These are phyloP conservation scores for Megalops atlanticus DNA, from an alignment of 2,113 vertebrate genomes.

Conservation along the genomic window DNA sequence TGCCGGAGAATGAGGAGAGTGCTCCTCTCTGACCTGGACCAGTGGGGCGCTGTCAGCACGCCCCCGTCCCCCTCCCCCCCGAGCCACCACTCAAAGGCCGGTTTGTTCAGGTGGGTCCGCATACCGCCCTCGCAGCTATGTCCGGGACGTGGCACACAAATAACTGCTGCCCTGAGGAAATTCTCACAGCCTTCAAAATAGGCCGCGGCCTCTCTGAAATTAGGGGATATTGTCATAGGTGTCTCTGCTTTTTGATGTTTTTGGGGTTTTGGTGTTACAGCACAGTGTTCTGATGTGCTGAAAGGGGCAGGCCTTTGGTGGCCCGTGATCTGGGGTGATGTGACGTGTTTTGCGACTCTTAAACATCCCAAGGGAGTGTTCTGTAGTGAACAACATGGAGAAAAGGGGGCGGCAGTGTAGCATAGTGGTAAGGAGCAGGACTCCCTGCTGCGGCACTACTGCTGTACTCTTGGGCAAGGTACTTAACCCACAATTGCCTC, in stretches of 20 bases:
- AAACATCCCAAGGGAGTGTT: not conserved
- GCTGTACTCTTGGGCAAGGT: too few species aligned
- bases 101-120: not conserved
- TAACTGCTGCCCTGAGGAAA: not conserved
- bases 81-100: not conserved
- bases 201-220: not conserved
- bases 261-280: not conserved
- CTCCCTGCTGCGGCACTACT: too few species aligned
- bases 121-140: not conserved
- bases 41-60: not conserved
- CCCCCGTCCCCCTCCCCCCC: not conserved
- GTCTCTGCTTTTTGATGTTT: not conserved
- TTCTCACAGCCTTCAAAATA: not conserved
- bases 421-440: too few species aligned
- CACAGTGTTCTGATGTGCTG: slow-evolving; percentile 2
- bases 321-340: slow-evolving; percentile 2
- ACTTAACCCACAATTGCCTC: too few species aligned
- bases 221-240: not conserved
- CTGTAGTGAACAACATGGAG: not conserved
- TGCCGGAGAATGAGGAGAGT: not conserved
- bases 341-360: not conserved
- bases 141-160: not conserved
- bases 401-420: too few species aligned
- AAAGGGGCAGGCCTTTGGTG: not conserved
- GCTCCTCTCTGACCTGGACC: not conserved